Evolutionary conservation across 2,113 vertebrate genomes (phyloP).

Genomic region (Lonchura striata): DNA sequence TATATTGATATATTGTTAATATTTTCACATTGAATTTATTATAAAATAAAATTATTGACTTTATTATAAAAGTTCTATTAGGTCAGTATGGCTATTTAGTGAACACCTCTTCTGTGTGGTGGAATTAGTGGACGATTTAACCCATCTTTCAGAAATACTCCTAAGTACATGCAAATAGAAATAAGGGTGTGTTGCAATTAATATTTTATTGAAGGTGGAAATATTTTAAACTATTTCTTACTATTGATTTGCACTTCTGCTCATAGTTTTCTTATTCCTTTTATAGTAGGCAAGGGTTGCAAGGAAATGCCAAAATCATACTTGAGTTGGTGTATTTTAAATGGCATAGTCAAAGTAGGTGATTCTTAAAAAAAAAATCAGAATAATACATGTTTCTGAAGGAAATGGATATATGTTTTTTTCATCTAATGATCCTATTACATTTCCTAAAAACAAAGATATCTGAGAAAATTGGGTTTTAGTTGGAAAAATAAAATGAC

Average conservation of each 20-base stretch:
- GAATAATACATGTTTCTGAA: not conserved
- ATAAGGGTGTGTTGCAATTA: not conserved
- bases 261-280: not conserved
- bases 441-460: not conserved
- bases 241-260: not conserved
- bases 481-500: not conserved
- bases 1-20: not conserved
- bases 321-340: not conserved
- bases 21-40: slow-evolving; percentile 18
- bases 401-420: not conserved
- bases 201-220: not conserved
- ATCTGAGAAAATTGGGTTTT: not conserved
- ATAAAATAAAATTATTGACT: too few relatives aligned
- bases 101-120: not conserved
- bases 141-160: not conserved
- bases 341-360: not conserved
- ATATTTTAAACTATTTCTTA: not conserved
- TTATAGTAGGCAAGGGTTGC: not conserved
- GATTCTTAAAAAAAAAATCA: not conserved
- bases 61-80: not conserved
- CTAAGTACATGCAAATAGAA: not conserved
- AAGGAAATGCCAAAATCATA: not conserved
- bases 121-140: not conserved
- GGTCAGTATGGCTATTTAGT: not conserved
- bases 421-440: not conserved